These are phyloP conservation scores for Eurytoma adleriae DNA, from an alignment of 2,888 invertebrate genomes.

Conservation along the genomic window DNA sequence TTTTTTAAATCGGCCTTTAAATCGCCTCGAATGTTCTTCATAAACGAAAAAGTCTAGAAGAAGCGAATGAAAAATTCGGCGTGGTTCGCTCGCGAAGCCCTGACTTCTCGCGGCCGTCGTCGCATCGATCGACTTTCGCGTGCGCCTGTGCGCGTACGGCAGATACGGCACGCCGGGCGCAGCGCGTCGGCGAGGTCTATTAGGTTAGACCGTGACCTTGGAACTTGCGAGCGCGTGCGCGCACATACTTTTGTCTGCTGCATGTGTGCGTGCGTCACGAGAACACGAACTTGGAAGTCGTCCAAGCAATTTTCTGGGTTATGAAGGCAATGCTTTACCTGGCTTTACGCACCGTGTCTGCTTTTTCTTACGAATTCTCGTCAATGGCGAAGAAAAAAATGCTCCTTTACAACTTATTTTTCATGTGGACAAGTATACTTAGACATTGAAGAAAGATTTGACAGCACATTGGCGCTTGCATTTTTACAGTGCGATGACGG, in stretches of 20 bases:
- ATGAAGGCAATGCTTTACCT: slow-evolving; percentile 22
- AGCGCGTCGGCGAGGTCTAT: slow-evolving; percentile 30
- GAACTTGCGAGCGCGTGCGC: slow-evolving; percentile 43
- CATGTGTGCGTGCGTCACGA: slow-evolving; percentile 12
- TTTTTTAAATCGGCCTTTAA: too few species aligned
- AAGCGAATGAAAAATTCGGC: too few species aligned
- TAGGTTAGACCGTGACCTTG: slow-evolving; percentile 60
- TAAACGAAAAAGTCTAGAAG: too few species aligned
- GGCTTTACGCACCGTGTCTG: background rate
- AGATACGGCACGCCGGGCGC: slow-evolving; percentile 25
- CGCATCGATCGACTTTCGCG: background rate
- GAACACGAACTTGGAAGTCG: slow-evolving; percentile 33
- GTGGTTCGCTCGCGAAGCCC: too few species aligned
- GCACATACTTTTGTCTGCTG: background rate
- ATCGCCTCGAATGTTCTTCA: too few species aligned
- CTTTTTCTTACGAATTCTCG: slow-evolving; percentile 1
- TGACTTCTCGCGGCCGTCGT: too few species aligned
- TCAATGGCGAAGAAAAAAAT: background rate
- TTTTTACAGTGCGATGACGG: too few species aligned
- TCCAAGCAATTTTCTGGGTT: slow-evolving; percentile 55
- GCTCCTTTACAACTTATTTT: background rate
- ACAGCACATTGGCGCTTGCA: too few species aligned
- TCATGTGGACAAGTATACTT: too few species aligned
- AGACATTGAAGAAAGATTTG: too few species aligned
- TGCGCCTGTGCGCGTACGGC: background rate